Conservation (phyloP, 1,140 invertebrate genomes). For the Trichoplusia ni region DNA sequence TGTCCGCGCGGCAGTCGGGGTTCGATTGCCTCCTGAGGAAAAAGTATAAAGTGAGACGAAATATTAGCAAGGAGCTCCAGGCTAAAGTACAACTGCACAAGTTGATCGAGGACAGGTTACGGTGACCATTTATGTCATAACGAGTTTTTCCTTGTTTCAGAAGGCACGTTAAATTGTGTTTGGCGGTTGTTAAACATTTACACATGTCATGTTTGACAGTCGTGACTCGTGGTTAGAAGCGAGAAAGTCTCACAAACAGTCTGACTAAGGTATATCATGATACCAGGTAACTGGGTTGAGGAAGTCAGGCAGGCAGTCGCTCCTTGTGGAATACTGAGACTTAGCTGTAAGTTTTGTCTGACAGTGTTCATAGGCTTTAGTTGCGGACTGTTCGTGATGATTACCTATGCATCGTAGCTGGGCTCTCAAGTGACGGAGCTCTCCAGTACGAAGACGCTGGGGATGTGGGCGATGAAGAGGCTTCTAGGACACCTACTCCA, state of each 20-base stretch:
- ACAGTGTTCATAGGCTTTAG: background rate
- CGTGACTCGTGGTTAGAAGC: no score
- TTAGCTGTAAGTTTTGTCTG: background rate
- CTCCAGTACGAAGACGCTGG: slow-evolving; percentile 69
- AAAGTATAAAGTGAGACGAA: background rate
- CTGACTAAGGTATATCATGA: no score
- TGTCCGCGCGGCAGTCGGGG: slow-evolving; percentile 76
- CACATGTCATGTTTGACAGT: no score
- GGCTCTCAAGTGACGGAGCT: slow-evolving; percentile 62
- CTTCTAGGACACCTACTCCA: slow-evolving; percentile 56
- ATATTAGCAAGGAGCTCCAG: background rate
- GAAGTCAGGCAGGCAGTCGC: no score
- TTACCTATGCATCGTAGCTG: slow-evolving; percentile 56
- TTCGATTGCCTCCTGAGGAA: slow-evolving; percentile 58
- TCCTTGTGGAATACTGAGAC: background rate
- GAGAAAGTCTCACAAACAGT: no score
- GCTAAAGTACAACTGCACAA: background rate
- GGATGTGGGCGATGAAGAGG: slow-evolving; percentile 60
- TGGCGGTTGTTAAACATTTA: no score
- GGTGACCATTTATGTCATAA: no score
- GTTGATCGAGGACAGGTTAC: no score
- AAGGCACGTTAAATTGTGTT: no score
- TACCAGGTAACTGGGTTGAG: no score
- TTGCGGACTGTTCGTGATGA: no score
- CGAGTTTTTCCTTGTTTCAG: no score